These are phyloP conservation scores for Chinchilla lanigera DNA, from an alignment of 2,113 vertebrate genomes.

Conservation along the genomic window DNA sequence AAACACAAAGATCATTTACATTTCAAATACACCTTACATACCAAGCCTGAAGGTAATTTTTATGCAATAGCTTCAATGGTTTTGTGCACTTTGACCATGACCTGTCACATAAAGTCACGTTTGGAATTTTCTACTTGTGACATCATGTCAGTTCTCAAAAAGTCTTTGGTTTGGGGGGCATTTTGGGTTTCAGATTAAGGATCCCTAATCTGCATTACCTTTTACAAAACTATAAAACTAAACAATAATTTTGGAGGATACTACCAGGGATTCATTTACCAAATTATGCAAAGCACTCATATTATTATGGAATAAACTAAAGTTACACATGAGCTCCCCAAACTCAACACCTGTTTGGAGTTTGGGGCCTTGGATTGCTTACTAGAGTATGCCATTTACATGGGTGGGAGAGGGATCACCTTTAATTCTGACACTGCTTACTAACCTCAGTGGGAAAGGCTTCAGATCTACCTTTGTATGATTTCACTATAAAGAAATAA, in stretches of 20 bases:
- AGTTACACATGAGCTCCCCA: background rate
- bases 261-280: background rate
- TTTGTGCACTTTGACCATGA: background rate
- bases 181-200: background rate
- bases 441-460: background rate
- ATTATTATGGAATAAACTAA: background rate
- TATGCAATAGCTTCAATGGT: background rate
- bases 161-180: background rate
- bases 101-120: background rate
- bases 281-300: background rate
- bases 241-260: background rate
- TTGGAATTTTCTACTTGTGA: background rate
- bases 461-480: background rate
- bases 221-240: background rate
- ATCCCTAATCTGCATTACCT: background rate
- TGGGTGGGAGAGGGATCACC: background rate
- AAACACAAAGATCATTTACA: background rate
- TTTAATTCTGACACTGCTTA: background rate
- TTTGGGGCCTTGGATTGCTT: background rate
- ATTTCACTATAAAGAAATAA: conserved; percentile 24
- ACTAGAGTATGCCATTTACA: too few species aligned
- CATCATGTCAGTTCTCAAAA: background rate
- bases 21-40: background rate
- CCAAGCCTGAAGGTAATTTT: background rate
- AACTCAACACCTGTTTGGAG: background rate